These are phyloP conservation scores for Scotopteryx bipunctaria DNA, from an alignment of 2,888 invertebrate species.

Conservation along the genomic window DNA sequence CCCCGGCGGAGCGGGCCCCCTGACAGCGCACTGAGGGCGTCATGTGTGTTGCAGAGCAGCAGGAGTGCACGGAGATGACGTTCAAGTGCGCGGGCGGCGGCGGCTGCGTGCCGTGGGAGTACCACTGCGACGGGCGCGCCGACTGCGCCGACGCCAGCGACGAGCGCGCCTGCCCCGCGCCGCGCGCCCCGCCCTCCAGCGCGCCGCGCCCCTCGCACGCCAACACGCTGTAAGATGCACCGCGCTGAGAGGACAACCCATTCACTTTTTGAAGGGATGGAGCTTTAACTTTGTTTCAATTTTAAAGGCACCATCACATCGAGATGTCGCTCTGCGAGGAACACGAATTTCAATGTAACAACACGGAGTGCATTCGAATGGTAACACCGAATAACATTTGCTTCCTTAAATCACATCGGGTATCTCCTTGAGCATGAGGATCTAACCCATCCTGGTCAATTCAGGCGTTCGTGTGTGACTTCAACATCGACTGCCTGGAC, in stretches of 20 bases:
- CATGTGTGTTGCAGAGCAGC: constrained; percentile 57
- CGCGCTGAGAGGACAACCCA: neutral
- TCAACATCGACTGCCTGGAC: constrained; percentile 88
- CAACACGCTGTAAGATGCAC: constrained; percentile 32
- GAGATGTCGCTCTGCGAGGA: constrained; percentile 73
- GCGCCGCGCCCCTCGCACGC: constrained; percentile 26
- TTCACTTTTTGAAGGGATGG: too few species aligned
- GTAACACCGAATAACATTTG: constrained; percentile 49
- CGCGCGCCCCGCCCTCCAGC: constrained; percentile 22
- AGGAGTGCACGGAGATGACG: constrained; percentile 82
- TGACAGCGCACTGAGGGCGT: neutral
- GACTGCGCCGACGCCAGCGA: constrained; percentile 90
- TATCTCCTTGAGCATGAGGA: too few species aligned
- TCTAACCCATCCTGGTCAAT: too few species aligned
- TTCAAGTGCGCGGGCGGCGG: constrained; percentile 90
- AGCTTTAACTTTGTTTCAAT: neutral
- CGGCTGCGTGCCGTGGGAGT: constrained; percentile 86
- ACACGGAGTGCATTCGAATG: constrained; percentile 86
- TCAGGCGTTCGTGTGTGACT: constrained; percentile 86
- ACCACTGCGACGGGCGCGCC: constrained; percentile 88
- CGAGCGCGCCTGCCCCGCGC: constrained; percentile 83
- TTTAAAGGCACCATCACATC: constrained; percentile 41
- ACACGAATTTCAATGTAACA: constrained; percentile 85
- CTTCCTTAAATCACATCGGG: too few species aligned
- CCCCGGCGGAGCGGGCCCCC: too few species aligned